Evolutionary conservation across 2,888 invertebrate genomes (phyloP), one percentile per base, ranked within the genome.

Genomic region (Spisula solida): DNA sequence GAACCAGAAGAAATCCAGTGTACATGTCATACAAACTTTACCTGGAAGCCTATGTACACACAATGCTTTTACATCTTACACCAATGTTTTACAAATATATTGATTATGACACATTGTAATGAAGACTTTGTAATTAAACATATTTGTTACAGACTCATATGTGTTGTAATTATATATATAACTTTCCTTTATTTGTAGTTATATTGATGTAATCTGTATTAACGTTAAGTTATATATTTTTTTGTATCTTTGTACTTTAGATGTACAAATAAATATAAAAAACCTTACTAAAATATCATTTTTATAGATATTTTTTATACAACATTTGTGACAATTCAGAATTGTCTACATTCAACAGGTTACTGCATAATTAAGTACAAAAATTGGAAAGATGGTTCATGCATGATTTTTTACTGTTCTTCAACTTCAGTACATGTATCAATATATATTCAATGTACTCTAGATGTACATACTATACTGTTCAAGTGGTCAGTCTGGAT

Each of bases 1-100:
- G 87, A 87, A 56, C 47, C 20, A 31, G 87, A 79, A 25, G 83
- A 87, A 87, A 82, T 82, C 87, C 87, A 79, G 48, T 87, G 82
- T 82, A 55, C 51, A 25, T 87, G 85, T 79, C 14, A 60, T 25
- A 56, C n/a, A 16, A 83, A 48, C 34, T 47, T 29, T 66, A 12
- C 16, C 85, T 85, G 85, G 85, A 85, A 85, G 47, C 20, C 51
- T 0, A 75, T 0, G 6, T 31, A 31, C 31, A 25, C 41, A 47
- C 25, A 48, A 18, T 18, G 47, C 34, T 75, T 10, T 75, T 16
- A 31, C 10, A 56, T 56, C 56, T 20, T 79, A n/a, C 85, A 56
- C 29, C 2, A 75, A 31, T 79, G 75, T 85, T 56, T 79, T 70
- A 85, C 31, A 41, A 34, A 41, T 85, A 34, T 78, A 41, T 85